Conservation (phyloP, 2,888 invertebrate species). For the Dryobota labecula region DNA sequence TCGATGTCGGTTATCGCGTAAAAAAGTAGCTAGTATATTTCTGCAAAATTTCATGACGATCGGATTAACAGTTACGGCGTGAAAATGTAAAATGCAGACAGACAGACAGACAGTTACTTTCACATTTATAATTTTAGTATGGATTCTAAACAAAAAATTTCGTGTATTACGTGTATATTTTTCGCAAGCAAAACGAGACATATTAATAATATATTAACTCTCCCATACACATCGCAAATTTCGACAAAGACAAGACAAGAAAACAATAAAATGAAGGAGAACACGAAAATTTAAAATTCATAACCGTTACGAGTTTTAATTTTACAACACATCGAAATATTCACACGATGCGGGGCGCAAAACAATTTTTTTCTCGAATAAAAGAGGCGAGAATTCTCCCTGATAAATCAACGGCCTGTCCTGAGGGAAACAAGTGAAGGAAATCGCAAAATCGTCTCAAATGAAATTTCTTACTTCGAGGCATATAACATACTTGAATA, state of each 20-base stretch:
- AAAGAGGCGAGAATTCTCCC: conserved; percentile 75
- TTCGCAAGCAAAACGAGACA: no score
- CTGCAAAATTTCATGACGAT: no score
- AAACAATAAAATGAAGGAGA: conserved; percentile 10
- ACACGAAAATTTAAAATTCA: conserved; percentile 28
- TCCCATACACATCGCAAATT: not conserved
- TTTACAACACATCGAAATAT: conserved; percentile 44
- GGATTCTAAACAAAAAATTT: no score
- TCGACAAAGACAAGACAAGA: not conserved
- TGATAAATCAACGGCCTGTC: conserved; percentile 85
- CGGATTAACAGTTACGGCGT: no score
- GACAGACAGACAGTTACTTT: no score
- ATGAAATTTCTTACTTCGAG: conserved; percentile 88
- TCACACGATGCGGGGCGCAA: conserved; percentile 35
- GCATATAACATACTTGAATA: conserved; percentile 79
- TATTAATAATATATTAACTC: conserved; percentile 7
- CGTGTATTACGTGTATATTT: no score
- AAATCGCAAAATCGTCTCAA: conserved; percentile 88
- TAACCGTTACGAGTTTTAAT: conserved; percentile 47
- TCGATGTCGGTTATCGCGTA: no score
- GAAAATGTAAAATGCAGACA: no score
- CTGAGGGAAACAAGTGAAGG: conserved; percentile 79
- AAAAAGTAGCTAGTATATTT: no score
- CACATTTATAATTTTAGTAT: no score
- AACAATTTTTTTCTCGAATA: conserved; percentile 66